A percentile compares a stretch with the other conserved stretches of the same genome.
These are phyloP conservation scores for Whitmania pigra DNA, from an alignment of 1,140 invertebrate species.

Conservation along the genomic window DNA sequence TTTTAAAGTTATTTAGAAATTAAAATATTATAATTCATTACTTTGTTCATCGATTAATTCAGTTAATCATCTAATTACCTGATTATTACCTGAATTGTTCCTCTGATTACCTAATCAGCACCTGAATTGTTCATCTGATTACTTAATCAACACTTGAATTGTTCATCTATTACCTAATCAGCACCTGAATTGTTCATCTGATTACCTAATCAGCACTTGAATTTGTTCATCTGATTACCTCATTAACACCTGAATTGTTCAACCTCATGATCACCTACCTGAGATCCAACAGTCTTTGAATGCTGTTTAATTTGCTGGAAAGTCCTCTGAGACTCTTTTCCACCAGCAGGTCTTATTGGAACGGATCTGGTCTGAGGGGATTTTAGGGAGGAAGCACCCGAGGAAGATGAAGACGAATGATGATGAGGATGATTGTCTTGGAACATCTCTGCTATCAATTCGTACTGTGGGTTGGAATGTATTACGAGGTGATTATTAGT, in stretches of 20 bases:
- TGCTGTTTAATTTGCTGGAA: conserved; percentile 31
- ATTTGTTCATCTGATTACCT: too few species aligned
- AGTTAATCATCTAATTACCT: too few species aligned
- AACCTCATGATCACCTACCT: conserved; percentile 29
- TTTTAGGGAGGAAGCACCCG: not conserved
- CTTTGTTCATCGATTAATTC: too few species aligned
- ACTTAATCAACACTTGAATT: too few species aligned
- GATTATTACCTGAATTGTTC: too few species aligned
- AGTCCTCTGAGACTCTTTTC: conserved; percentile 17
- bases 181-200: not conserved
- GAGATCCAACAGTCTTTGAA: conserved; percentile 45
- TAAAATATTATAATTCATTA: too few species aligned
- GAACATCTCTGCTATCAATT: conserved; percentile 49
- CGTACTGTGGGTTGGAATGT: conserved; percentile 36
- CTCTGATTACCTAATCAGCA: too few species aligned
- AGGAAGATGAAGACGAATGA: not conserved
- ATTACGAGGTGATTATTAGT: too few species aligned
- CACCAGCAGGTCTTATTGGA: not conserved
- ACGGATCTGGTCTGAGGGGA: not conserved
- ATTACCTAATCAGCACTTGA: too few species aligned
- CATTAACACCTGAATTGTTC: not conserved
- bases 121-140: too few species aligned
- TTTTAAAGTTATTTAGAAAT: too few species aligned
- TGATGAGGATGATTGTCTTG: conserved; percentile 26
- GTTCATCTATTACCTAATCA: too few species aligned